phyloP scores from a whole-genome alignment of 2,113 vertebrate genomes.

The Tachuris rubrigastra region DNA sequence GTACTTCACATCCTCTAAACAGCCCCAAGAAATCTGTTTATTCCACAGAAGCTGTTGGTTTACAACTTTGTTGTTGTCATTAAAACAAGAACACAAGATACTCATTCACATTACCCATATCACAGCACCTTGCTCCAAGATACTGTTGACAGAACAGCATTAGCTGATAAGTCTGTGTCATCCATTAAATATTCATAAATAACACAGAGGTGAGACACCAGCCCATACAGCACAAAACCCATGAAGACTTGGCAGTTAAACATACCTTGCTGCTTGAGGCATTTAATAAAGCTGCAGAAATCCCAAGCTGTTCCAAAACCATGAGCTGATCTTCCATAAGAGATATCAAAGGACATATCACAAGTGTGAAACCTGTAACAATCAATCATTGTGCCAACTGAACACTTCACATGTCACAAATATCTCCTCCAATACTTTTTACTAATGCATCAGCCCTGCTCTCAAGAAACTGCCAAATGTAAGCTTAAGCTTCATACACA shows the following conservation, averaged over 20 bases:
- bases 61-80: background rate
- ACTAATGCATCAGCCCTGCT: background rate
- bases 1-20: background rate
- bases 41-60: background rate
- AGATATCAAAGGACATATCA: slow-evolving; percentile 92
- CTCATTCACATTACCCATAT: fast-evolving
- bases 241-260: background rate
- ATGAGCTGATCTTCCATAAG: slow-evolving; percentile 98
- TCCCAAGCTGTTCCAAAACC: slow-evolving; percentile 84
- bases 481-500: background rate
- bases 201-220: background rate
- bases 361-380: slow-evolving; percentile 88
- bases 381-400: background rate
- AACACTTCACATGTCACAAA: background rate
- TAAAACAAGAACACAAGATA: background rate
- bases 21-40: background rate
- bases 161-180: background rate
- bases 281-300: slow-evolving; percentile 86
- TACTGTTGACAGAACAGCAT: background rate
- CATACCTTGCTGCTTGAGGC: slow-evolving; percentile 89
- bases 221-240: background rate
- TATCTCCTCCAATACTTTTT: background rate
- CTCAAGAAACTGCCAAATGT: background rate
- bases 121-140: background rate
- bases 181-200: background rate